Base-by-base conservation (phyloP, 2,888 invertebrate genomes). In the Patella ulyssiponensis region DNA sequence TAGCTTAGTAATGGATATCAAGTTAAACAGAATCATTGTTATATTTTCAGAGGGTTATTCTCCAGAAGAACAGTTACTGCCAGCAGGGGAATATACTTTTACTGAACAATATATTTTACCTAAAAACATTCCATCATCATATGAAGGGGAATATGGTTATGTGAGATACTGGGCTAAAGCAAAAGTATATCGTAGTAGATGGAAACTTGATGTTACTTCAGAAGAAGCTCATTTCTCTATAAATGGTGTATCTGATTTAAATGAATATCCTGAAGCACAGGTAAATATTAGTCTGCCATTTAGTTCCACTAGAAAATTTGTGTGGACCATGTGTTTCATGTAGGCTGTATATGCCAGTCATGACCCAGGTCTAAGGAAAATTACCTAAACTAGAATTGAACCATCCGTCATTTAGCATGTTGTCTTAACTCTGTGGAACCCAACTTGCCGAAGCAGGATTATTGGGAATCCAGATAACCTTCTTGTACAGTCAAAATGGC, bases 121-220 rank as follows among this genome's bases (percentile, higher is more conserved):
- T 23, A 23, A 23, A 64, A 23, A 64, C 20, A 64, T 64, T 64
- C 64, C 64, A 23, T 64, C 64, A 64, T 64, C 64, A 64, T 64
- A 23, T 64, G 64, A 64, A 64, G 64, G 64, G 23, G 23, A 64
- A 20, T 64, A 64, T 23, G 64, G 64, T 64, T 23, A 64, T 64
- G 64, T 64, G 20, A 64, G 64, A 64, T 64, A 64, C 23, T 64
- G 64, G 64, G 64, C 64, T 23, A 64, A 64, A 64, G 64, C 64
- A 2, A 64, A 64, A 23, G 23, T 64, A 23, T 64, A 64, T 23
- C 64, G 64, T 64, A 64, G 64, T 23, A 64, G 23, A 12, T 64
- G 64, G 64, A 64, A 64, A 64, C 64, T 23, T 23, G 64, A 64
- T 64, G 23, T 64, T 64, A 64, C 20, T 23, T 64, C 64, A 20